Conservation (phyloP, 2,113 vertebrate species). For the Galemys pyrenaicus region DNA sequence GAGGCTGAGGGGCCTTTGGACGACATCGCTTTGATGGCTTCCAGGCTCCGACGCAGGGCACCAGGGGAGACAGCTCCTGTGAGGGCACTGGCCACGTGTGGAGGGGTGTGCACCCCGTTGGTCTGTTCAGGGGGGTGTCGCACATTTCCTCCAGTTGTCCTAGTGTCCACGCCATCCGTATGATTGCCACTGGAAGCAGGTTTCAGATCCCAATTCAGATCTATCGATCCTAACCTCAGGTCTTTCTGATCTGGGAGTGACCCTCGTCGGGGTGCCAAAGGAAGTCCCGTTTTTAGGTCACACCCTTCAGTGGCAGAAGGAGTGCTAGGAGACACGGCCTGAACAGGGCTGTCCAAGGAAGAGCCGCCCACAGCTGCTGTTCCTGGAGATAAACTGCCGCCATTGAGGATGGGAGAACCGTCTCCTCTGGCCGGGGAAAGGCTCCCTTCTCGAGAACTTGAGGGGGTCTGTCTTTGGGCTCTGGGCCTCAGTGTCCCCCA, state of each 20-base stretch:
- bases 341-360: conserved; percentile 90
- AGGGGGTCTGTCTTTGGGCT: conserved; percentile 85
- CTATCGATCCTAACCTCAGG: conserved; percentile 84
- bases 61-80: conserved; percentile 93
- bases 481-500: conserved; percentile 96
- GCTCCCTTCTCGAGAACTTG: conserved; percentile 92
- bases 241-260: conserved; percentile 87
- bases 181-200: conserved; percentile 72
- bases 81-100: conserved; percentile 85
- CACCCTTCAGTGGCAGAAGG: conserved; percentile 83
- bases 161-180: conserved; percentile 75
- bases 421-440: conserved; percentile 91
- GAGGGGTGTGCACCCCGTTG: conserved; percentile 92
- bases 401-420: conserved; percentile 92
- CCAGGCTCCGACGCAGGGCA: conserved; percentile 92
- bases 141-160: conserved; percentile 70
- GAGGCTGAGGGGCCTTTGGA: conserved; percentile 83
- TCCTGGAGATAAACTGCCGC: conserved; percentile 90
- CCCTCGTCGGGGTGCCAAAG: conserved; percentile 77
- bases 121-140: conserved; percentile 89
- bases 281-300: conserved; percentile 80
- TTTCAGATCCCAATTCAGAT: conserved; percentile 92
- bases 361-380: conserved; percentile 69
- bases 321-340: conserved; percentile 89
- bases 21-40: conserved; percentile 92